A percentile compares a stretch with the other conserved stretches of the same genome.
These are phyloP conservation scores for Pyrrhosoma nymphula DNA, from an alignment of 2,888 invertebrate genomes.

Conservation along the genomic window DNA sequence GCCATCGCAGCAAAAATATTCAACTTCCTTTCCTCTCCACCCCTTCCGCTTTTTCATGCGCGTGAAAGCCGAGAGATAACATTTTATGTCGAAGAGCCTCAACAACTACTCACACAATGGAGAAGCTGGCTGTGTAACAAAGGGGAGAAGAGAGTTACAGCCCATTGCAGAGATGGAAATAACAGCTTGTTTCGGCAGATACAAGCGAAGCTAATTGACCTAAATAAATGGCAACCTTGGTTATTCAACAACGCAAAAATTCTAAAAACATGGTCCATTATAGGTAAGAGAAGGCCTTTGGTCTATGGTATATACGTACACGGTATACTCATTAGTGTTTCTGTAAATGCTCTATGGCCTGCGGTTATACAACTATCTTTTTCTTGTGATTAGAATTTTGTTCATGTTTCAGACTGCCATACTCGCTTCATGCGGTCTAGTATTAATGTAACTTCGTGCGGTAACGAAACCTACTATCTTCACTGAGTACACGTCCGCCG, in stretches of 20 bases:
- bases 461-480: no score
- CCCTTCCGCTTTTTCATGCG: neutral
- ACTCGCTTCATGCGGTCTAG: neutral
- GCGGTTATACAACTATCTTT: neutral
- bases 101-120: neutral
- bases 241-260: neutral
- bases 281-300: neutral
- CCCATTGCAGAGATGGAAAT: neutral
- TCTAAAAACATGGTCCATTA: neutral
- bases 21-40: neutral
- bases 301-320: no score
- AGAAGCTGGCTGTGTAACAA: neutral
- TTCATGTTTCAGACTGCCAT: neutral
- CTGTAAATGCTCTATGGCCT: no score
- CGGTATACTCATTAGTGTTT: no score
- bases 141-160: neutral
- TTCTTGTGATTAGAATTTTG: neutral
- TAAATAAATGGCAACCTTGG: neutral
- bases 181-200: neutral
- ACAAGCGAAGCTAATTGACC: neutral
- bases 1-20: neutral
- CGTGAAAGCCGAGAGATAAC: neutral
- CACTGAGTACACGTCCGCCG: neutral
- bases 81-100: neutral
- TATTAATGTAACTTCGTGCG: neutral